A percentile compares a stretch with the other conserved stretches of the same genome.
Conservation (phyloP, 2,888 invertebrate species). For the Noctua janthe region DNA sequence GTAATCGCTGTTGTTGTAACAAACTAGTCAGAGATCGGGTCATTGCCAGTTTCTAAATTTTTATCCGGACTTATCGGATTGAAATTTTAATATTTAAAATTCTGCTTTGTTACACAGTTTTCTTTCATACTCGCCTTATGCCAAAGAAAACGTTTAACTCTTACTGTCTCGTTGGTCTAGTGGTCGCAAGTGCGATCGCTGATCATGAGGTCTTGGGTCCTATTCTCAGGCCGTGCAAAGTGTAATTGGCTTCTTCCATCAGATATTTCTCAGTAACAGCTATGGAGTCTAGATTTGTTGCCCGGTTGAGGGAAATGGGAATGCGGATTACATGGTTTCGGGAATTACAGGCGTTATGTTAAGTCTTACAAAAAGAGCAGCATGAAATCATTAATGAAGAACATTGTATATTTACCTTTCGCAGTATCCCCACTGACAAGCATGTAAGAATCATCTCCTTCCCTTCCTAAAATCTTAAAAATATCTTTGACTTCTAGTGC, state of each 20-base stretch:
- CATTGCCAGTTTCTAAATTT: background rate
- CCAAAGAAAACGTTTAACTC: constrained; percentile 52
- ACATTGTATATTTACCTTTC: background rate
- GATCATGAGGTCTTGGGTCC: background rate
- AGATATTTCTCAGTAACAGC: background rate
- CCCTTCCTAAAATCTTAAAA: constrained; percentile 8
- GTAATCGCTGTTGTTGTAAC: too few species aligned
- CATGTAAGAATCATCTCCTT: constrained; percentile 30
- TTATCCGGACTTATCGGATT: background rate
- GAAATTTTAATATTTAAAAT: background rate
- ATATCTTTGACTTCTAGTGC: constrained; percentile 16
- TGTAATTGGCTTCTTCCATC: background rate
- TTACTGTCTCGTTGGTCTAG: background rate
- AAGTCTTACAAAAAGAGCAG: background rate
- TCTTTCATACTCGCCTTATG: background rate
- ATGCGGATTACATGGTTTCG: background rate
- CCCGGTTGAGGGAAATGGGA: background rate
- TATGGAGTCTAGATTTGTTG: background rate
- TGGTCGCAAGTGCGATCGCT: background rate
- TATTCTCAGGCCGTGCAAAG: background rate
- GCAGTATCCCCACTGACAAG: constrained; percentile 31
- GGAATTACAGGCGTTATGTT: background rate
- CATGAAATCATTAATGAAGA: background rate
- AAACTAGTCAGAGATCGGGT: constrained; percentile 1
- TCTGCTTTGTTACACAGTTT: background rate